A percentile compares a stretch with the other conserved stretches of the same genome.
phyloP scores from a whole-genome alignment of 2,797 vertebrate genomes.

The Alca torda region DNA sequence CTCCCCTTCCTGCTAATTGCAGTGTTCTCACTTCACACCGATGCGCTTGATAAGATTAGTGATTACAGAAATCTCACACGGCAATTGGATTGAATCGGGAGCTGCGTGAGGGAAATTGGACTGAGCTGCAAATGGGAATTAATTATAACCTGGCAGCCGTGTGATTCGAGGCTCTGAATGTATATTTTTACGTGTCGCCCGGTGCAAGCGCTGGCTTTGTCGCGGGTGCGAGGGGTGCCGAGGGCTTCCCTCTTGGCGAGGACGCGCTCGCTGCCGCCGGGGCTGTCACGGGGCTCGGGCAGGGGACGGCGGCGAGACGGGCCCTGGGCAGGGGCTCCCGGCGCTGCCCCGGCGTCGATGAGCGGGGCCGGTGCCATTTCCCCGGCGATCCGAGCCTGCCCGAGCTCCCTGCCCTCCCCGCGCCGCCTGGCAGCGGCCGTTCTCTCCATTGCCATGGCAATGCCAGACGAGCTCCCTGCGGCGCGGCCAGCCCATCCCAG shows the following conservation, averaged over 20 bases:
- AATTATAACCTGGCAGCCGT: conserved; percentile 3
- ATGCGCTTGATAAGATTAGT: conserved; percentile 15
- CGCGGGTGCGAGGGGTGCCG: accelerated
- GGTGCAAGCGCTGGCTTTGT: not conserved
- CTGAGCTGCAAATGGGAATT: conserved; percentile 7
- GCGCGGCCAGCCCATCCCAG: not conserved
- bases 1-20: conserved; percentile 28
- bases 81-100: not conserved
- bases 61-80: not conserved
- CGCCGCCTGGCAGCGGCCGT: not conserved
- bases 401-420: not conserved
- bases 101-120: not conserved
- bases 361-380: not conserved
- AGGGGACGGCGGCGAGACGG: accelerated
- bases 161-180: not conserved
- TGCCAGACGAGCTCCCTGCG: not conserved
- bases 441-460: conserved; percentile 55
- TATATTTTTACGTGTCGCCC: not conserved
- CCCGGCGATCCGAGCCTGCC: not conserved
- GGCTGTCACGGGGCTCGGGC: accelerated
- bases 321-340: not conserved
- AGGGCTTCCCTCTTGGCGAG: not conserved
- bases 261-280: accelerated
- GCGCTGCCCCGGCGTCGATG: accelerated
- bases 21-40: not conserved